These are phyloP conservation scores for Leptopilina myrica DNA, from an alignment of 2,888 invertebrate species.

Conservation along the genomic window DNA sequence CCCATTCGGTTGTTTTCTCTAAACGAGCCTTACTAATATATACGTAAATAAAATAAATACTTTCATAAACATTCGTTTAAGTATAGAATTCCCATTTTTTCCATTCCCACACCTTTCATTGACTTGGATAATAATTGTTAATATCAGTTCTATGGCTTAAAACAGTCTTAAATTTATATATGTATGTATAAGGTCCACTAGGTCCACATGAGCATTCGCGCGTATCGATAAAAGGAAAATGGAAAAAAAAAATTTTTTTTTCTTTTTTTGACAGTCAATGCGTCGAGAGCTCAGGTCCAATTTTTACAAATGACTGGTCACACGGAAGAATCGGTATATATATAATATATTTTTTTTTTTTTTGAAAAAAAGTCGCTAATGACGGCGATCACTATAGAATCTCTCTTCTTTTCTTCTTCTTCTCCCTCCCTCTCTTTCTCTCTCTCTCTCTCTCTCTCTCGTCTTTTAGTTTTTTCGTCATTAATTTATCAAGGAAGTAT, in stretches of 20 bases:
- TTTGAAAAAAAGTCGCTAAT: slow-evolving; percentile 23
- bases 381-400: slow-evolving; percentile 35
- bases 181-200: slow-evolving; percentile 54
- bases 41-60: slow-evolving; percentile 54
- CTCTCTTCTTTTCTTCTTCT: slow-evolving; percentile 21
- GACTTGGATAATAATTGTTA: slow-evolving; percentile 58
- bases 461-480: background rate
- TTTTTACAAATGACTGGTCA: slow-evolving; percentile 31
- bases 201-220: slow-evolving; percentile 64
- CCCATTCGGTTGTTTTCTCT: slow-evolving; percentile 16
- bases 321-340: slow-evolving; percentile 30
- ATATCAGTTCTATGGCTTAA: slow-evolving; percentile 70
- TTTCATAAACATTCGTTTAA: slow-evolving; percentile 48
- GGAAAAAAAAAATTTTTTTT: slow-evolving; percentile 19
- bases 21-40: slow-evolving; percentile 38
- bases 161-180: slow-evolving; percentile 68
- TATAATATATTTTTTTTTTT: background rate
- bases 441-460: background rate
- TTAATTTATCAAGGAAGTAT: slow-evolving; percentile 17
- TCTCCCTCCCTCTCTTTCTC: slow-evolving; percentile 20
- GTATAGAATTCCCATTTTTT: slow-evolving; percentile 40
- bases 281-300: slow-evolving; percentile 38
- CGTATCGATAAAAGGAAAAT: slow-evolving; percentile 49
- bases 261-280: slow-evolving; percentile 4
- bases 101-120: slow-evolving; percentile 52